Conservation (phyloP, 2,797 vertebrate genomes). For the Pterois miles region DNA sequence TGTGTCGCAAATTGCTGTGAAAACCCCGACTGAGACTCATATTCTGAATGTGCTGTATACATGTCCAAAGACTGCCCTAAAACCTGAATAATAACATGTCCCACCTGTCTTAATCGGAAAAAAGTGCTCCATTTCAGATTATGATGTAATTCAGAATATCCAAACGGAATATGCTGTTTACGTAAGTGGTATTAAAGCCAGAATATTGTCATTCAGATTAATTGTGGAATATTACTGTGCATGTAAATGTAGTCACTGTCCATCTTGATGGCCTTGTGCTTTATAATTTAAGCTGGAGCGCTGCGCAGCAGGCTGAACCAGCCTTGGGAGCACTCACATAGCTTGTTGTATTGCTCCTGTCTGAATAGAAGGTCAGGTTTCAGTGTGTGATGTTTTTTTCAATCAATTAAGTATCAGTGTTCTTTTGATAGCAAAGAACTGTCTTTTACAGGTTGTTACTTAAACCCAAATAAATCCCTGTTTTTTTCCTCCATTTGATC, state of each 20-base stretch:
- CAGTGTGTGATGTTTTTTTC: conserved; percentile 14
- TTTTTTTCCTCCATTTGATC: conserved; percentile 21
- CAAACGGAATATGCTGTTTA: too few species aligned
- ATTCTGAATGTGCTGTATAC: too few species aligned
- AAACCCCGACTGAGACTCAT: too few species aligned
- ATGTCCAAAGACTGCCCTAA: too few species aligned
- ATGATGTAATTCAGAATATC: too few species aligned
- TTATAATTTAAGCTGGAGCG: conserved; percentile 16
- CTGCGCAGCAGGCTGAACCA: conserved; percentile 26
- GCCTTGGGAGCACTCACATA: conserved; percentile 19
- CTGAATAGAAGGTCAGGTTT: conserved; percentile 31
- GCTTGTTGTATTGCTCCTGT: conserved; percentile 10
- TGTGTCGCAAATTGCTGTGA: too few species aligned
- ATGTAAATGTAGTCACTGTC: background rate
- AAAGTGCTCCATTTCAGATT: too few species aligned
- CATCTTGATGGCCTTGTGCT: background rate
- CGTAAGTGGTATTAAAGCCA: too few species aligned
- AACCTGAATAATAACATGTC: too few species aligned
- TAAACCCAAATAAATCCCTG: background rate
- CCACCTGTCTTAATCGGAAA: too few species aligned
- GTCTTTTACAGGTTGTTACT: conserved; percentile 9
- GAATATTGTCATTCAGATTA: too few species aligned
- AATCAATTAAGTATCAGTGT: conserved; percentile 47
- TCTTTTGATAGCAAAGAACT: conserved; percentile 24
- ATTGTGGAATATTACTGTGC: too few species aligned